These are phyloP conservation scores for Telmatochromis sp. DNA, from an alignment of 2,113 vertebrate genomes.

Conservation along the genomic window DNA sequence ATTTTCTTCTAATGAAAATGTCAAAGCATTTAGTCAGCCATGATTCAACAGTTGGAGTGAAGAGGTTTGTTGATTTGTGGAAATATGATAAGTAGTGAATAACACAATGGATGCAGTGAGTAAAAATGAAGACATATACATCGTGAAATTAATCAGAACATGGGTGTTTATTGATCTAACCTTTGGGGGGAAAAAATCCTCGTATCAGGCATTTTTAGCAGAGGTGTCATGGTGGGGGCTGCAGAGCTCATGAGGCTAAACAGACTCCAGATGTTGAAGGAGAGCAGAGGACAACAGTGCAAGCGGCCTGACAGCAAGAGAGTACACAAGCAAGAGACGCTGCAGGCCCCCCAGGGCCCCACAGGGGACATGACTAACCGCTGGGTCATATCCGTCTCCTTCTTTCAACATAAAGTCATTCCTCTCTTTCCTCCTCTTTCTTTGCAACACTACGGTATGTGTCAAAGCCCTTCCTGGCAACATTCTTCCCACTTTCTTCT, in stretches of 20 bases:
- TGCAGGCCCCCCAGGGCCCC: constrained; percentile 29
- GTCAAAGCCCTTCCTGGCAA: constrained; percentile 31
- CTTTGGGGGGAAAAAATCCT: background rate
- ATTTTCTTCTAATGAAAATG: background rate
- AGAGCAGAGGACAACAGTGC: constrained; percentile 38
- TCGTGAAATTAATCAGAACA: background rate
- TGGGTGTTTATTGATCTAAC: background rate
- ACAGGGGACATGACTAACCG: constrained; percentile 43
- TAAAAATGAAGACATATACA: background rate
- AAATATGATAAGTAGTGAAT: background rate
- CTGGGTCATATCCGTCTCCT: constrained; percentile 58
- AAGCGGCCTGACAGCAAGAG: constrained; percentile 22
- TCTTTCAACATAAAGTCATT: constrained; percentile 53
- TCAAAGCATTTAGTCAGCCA: constrained; percentile 9
- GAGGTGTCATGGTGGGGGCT: constrained; percentile 47
- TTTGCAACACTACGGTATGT: background rate
- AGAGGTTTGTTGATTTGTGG: background rate
- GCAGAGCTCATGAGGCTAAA: constrained; percentile 52
- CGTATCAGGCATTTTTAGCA: constrained; percentile 35
- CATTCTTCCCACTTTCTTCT: constrained; percentile 4
- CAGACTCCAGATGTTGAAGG: constrained; percentile 69
- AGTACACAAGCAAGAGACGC: background rate
- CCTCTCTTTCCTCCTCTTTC: constrained; percentile 5
- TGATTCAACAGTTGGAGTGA: background rate
- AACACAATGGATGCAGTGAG: background rate